Evolutionary conservation across 2,113 vertebrate genomes (phyloP).

Genomic region (Gobio gobio): DNA sequence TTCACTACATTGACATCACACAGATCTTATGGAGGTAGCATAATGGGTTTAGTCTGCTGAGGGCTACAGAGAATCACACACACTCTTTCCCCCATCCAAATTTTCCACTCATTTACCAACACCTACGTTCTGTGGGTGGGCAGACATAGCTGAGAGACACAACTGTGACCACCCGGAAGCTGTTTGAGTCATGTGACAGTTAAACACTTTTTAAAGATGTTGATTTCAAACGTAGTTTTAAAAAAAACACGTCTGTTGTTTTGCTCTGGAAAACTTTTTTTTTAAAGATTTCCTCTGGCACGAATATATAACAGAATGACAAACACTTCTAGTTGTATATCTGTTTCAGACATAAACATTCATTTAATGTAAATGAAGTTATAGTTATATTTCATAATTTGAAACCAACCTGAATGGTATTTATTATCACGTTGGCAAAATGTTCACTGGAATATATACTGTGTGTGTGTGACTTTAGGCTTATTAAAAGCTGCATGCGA

Average conservation of each 20-base stretch:
- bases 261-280: background rate
- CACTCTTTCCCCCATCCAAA: constrained; percentile 37
- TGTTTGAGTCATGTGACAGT: constrained; percentile 60
- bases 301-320: background rate
- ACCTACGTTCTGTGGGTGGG: constrained; percentile 73
- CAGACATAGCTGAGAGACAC: constrained; percentile 64
- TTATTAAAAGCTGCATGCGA: background rate
- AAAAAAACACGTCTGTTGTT: background rate
- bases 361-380: background rate
- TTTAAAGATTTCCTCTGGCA: background rate
- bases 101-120: constrained; percentile 59
- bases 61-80: constrained; percentile 47
- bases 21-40: constrained; percentile 51
- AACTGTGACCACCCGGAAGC: constrained; percentile 70
- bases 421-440: too few species aligned
- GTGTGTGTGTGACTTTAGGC: background rate
- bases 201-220: constrained; percentile 47
- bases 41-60: constrained; percentile 52
- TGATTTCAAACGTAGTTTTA: constrained; percentile 48
- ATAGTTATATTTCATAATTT: too few species aligned
- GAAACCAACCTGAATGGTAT: too few species aligned
- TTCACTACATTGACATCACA: constrained; percentile 48
- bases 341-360: background rate
- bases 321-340: background rate
- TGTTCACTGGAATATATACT: too few species aligned